Evolutionary conservation across 1,140 invertebrate species (phyloP), one percentile per base, ranked within the genome.

Genomic region (Ctenoplectra terminalis): DNA sequence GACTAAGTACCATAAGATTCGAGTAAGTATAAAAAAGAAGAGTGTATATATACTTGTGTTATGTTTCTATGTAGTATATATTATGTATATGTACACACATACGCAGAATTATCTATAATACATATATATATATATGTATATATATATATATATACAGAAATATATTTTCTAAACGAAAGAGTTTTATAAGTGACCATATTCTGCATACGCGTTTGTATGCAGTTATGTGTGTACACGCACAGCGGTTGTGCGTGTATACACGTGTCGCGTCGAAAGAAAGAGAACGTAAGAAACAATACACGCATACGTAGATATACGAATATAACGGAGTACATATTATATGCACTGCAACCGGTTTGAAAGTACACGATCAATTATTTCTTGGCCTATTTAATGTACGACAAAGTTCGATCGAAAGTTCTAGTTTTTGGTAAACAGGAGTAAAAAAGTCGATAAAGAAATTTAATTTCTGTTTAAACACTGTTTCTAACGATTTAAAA

Each of bases 151-250:
- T 40, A 29, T 67, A 79, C 17, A 50, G 17, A 54, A 15, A 52
- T 76, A 77, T 72, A 43, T 74, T 74, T 77, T 86, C 50, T 77
- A 75, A 82, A 66, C 46, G 37, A 73, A 82, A 75, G 81, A 83
- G 67, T 85, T 91, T 91, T 88, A 84, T 86, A 88, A 89, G 85
- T 90, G 86, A 91, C 87, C 85, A 90, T 89, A 88, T 84, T 83
- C 84, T 76, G 67, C 58, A 85, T n/a, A 77, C 50, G 15, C 26
- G 26, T n/a, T 66, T 66, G 15, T 56, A 9, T 40, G 73, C 54
- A 66, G 7, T 23, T 8, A 5, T n/a, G 58, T 54, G 34, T 82
- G n/a, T n/a, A 43, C 58, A 43, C 20, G 6, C 61, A 52, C 34
- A 15, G 20, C 58, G 43, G 23, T 74, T 48, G 34, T 29, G 43